Conservation (phyloP, 1,140 invertebrate genomes). For the Macrostomum lignano region DNA sequence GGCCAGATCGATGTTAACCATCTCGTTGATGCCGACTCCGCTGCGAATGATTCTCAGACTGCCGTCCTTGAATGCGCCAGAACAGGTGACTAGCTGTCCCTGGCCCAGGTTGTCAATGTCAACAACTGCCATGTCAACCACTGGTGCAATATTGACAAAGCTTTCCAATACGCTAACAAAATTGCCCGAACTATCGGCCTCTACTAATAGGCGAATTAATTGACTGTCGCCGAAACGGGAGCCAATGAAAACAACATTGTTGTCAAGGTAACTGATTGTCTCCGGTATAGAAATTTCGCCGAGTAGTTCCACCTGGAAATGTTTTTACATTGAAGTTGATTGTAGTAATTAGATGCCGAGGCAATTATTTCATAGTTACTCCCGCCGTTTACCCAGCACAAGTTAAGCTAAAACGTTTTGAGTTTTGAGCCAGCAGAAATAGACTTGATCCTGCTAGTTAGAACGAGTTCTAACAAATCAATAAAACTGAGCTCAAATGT, state of each 20-base stretch:
- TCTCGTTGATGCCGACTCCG: slow-evolving; percentile 85
- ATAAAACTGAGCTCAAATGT: neutral
- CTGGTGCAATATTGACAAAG: slow-evolving; percentile 82
- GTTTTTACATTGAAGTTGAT: neutral
- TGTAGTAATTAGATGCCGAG: too few relatives aligned
- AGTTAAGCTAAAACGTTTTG: too few relatives aligned
- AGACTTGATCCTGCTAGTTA: too few relatives aligned
- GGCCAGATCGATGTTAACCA: slow-evolving; percentile 74
- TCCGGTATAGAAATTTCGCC: slow-evolving; percentile 58
- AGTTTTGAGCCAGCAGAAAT: too few relatives aligned
- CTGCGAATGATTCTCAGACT: slow-evolving; percentile 81
- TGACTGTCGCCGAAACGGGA: slow-evolving; percentile 84
- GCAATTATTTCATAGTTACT: too few relatives aligned
- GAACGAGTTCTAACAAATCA: neutral
- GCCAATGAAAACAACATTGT: slow-evolving; percentile 85
- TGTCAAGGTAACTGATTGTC: slow-evolving; percentile 91
- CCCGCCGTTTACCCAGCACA: too few relatives aligned
- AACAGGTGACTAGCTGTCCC: slow-evolving; percentile 81
- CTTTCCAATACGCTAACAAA: slow-evolving; percentile 66
- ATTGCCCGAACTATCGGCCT: slow-evolving; percentile 31
- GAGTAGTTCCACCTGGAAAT: slow-evolving; percentile 5
- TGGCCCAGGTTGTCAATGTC: slow-evolving; percentile 83
- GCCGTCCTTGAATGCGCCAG: slow-evolving; percentile 81
- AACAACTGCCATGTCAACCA: slow-evolving; percentile 74
- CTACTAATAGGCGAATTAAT: slow-evolving; percentile 49